Evolutionary conservation across 2,888 invertebrate genomes (phyloP).

Genomic region (Drosophila koepferae): DNA sequence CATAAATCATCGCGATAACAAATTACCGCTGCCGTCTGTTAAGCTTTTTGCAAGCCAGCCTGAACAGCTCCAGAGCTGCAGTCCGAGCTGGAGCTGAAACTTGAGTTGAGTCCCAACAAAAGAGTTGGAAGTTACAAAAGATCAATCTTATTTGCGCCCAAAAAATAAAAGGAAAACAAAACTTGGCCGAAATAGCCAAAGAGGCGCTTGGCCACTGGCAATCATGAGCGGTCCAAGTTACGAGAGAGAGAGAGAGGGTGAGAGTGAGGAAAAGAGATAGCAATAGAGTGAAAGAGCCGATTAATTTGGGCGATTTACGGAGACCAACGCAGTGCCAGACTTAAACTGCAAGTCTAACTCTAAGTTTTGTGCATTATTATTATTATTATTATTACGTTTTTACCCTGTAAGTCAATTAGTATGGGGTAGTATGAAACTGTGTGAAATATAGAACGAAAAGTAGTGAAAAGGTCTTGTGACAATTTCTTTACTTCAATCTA

Average conservation of each 20-base stretch:
- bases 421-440: background rate
- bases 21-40: slow-evolving; percentile 82
- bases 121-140: slow-evolving; percentile 79
- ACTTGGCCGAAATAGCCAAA: slow-evolving; percentile 57
- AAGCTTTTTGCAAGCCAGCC: slow-evolving; percentile 21
- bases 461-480: too few species aligned
- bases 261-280: background rate
- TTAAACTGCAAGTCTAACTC: slow-evolving; percentile 44
- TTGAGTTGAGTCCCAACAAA: slow-evolving; percentile 46
- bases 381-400: slow-evolving; percentile 61
- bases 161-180: slow-evolving; percentile 24
- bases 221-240: slow-evolving; percentile 44
- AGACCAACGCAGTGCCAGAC: slow-evolving; percentile 34
- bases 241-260: background rate
- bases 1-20: slow-evolving; percentile 84
- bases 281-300: slow-evolving; percentile 57
- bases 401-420: slow-evolving; percentile 1
- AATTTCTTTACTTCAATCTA: too few species aligned
- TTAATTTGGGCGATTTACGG: slow-evolving; percentile 68
- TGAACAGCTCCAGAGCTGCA: slow-evolving; percentile 8
- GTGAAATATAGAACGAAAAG: background rate
- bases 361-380: slow-evolving; percentile 55
- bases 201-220: slow-evolving; percentile 63
- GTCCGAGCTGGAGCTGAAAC: slow-evolving; percentile 7
- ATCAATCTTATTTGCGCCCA: slow-evolving; percentile 81